These are phyloP conservation scores for Pseudorasbora parva DNA, from an alignment of 2,113 vertebrate genomes.

Conservation along the genomic window DNA sequence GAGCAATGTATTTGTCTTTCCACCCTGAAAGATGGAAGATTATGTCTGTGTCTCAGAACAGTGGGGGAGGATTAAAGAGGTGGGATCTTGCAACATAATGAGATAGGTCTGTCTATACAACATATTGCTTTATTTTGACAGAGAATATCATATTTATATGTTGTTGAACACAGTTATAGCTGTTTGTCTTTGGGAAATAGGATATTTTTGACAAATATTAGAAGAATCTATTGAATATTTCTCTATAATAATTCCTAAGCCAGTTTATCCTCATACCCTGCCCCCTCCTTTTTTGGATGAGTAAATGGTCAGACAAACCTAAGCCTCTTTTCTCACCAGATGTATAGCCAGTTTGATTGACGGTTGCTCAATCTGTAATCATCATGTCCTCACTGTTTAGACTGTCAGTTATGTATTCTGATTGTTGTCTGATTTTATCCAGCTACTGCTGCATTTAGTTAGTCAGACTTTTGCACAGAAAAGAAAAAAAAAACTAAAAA, in stretches of 20 bases:
- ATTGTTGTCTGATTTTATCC: neutral
- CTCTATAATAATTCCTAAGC: neutral
- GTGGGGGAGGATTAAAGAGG: conserved; percentile 37
- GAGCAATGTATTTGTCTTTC: conserved; percentile 14
- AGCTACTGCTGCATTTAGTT: neutral
- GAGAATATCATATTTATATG: neutral
- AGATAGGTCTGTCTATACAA: neutral
- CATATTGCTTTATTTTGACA: neutral
- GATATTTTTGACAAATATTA: neutral
- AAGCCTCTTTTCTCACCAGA: conserved; percentile 46
- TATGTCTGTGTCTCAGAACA: conserved; percentile 23
- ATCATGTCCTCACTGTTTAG: neutral
- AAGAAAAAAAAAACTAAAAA: neutral
- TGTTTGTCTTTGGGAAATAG: neutral
- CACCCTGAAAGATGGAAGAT: conserved; percentile 23
- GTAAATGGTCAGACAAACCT: conserved; percentile 28
- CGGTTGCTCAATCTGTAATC: conserved; percentile 4
- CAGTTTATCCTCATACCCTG: neutral
- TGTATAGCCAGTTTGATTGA: conserved; percentile 18
- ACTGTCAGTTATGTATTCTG: neutral
- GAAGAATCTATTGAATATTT: neutral
- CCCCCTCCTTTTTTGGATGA: conserved; percentile 19
- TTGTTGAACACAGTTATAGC: neutral
- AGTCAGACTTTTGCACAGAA: neutral
- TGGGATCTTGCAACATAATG: conserved; percentile 2